These are phyloP conservation scores for Oryzias melastigma DNA, from an alignment of 2,113 vertebrate species.

Conservation along the genomic window DNA sequence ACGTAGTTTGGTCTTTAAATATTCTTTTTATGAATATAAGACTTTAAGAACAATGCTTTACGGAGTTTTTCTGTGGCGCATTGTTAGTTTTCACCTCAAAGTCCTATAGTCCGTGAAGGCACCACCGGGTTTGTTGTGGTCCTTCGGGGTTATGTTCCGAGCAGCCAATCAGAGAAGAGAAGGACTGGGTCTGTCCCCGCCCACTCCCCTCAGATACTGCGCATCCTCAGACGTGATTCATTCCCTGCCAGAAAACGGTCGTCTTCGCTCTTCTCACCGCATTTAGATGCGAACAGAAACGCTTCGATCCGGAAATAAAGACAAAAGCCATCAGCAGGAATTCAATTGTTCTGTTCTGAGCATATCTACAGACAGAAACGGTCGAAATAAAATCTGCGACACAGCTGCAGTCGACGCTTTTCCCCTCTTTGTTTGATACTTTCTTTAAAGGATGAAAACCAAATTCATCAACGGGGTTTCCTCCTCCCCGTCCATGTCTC, in stretches of 20 bases:
- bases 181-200: slow-evolving; percentile 5
- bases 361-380: background rate
- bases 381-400: slow-evolving; percentile 29
- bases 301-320: background rate
- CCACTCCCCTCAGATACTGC: slow-evolving; percentile 7
- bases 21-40: too few relatives aligned
- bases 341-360: background rate
- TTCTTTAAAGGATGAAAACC: slow-evolving; percentile 73
- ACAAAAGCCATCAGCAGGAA: slow-evolving; percentile 5
- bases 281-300: background rate
- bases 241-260: background rate
- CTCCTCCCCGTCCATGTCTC: slow-evolving; percentile 75
- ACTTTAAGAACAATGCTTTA: too few relatives aligned
- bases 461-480: slow-evolving; percentile 82
- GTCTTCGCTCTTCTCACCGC: fast-evolving
- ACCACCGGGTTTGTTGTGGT: slow-evolving; percentile 25
- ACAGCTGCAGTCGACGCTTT: background rate
- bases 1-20: too few relatives aligned
- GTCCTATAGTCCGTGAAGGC: background rate
- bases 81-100: too few relatives aligned
- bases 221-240: slow-evolving; percentile 10
- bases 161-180: slow-evolving; percentile 56
- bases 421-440: background rate
- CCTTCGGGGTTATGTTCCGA: slow-evolving; percentile 19
- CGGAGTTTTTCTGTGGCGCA: too few relatives aligned